Evolutionary conservation across 2,888 invertebrate genomes (phyloP).

Genomic region (Melieria omissa): DNA sequence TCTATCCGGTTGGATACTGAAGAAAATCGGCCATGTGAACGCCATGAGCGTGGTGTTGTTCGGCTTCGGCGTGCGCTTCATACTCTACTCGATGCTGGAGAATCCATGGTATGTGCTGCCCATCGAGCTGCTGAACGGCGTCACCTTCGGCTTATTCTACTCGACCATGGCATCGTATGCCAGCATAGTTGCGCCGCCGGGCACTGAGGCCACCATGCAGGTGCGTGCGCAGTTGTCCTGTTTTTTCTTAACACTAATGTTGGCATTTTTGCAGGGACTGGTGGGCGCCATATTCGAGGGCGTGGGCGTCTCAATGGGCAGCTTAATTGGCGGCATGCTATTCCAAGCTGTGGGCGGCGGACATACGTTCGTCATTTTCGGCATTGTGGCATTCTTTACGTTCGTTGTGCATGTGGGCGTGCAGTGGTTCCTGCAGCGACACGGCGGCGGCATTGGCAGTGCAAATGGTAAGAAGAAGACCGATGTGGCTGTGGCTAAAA

Average conservation of each 20-base stretch:
- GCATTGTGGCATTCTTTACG: constrained; percentile 74
- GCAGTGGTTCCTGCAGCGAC: constrained; percentile 67
- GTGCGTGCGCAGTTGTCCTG: constrained; percentile 62
- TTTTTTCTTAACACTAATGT: not conserved
- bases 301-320: constrained; percentile 83
- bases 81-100: constrained; percentile 81
- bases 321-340: constrained; percentile 79
- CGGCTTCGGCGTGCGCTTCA: constrained; percentile 82
- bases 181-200: constrained; percentile 82
- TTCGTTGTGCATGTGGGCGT: constrained; percentile 71
- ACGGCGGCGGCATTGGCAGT: constrained; percentile 40
- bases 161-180: constrained; percentile 91
- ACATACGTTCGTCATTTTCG: constrained; percentile 78
- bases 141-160: constrained; percentile 89
- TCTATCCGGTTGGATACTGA: constrained; percentile 80
- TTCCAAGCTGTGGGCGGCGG: constrained; percentile 75
- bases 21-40: constrained; percentile 82
- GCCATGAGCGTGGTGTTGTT: constrained; percentile 86
- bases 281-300: constrained; percentile 91
- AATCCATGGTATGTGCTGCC: constrained; percentile 88
- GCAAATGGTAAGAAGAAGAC: constrained; percentile 51
- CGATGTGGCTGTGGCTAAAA: not conserved
- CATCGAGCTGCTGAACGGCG: constrained; percentile 86
- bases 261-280: constrained; percentile 73
- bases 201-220: constrained; percentile 88